Evolutionary conservation across 23 tunicate species (phyloP), one percentile per base, ranked within the genome.

Genomic region (Phallusia fumigata): DNA sequence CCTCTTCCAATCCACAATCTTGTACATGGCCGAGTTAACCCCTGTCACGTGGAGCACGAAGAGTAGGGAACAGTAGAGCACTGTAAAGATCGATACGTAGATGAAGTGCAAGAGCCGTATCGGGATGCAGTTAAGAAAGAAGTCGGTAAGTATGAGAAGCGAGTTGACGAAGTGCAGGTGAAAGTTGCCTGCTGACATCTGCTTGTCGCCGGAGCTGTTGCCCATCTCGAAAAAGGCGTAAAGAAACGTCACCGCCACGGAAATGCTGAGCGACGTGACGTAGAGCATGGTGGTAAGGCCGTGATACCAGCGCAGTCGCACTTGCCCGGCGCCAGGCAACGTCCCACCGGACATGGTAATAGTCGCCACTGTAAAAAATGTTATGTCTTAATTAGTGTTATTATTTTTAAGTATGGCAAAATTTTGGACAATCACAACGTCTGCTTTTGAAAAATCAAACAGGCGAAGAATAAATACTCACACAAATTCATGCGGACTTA

Each of bases 261-360:
- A 74, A 19, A 74, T 74, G 36, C 77, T 74, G 36, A 74, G 77
- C 30, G 77, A 74, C 15, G 77, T 74, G 22, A 74, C 77, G 40
- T 32, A 74, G 6, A 74, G 34, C 77, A 74, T 74, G 33, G 40
- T 74, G 34, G 77, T 74, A 1, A 74, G 77, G 22, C 36, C 77
- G 77, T 74, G 77, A 30, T 74, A 74, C 77, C 77, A 74, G 3
- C 69, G 69, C 28, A 58, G 69, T 5, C 69, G 69, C 28, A 58
- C 47, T 40, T 40, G 47, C 47, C 5, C 10, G 47, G 47, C 5
- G 47, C 47, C 47, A 40, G 47, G 47, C 47, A 40, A 40, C 10
- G 47, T 40, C 47, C 47, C 47, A 10, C 10, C 47, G 8, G 47
- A 40, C 47, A 40, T 40, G 47, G 47, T 40, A 40, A 40, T 40